Conservation (phyloP, 1,140 invertebrate genomes). For the Arion vulgaris region DNA sequence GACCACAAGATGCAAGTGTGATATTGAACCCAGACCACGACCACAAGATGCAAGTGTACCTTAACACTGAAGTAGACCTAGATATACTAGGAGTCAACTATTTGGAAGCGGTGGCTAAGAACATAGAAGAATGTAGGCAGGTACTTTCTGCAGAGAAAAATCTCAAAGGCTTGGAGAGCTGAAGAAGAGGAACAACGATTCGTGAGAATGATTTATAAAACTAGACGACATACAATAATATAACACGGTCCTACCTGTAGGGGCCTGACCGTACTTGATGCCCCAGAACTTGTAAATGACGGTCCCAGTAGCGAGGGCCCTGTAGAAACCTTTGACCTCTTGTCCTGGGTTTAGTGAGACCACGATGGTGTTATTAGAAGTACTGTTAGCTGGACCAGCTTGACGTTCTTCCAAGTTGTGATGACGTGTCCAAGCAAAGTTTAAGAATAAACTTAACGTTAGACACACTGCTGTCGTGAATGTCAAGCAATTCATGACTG, state of each 20-base stretch:
- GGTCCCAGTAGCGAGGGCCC: background rate
- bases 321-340: background rate
- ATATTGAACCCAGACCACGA: too few species aligned
- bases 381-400: background rate
- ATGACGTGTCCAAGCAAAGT: background rate
- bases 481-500: background rate
- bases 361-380: background rate
- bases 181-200: too few species aligned
- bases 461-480: background rate
- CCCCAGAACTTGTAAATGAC: slow-evolving; percentile 16
- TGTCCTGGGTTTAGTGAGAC: background rate
- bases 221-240: too few species aligned
- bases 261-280: background rate
- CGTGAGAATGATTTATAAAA: too few species aligned
- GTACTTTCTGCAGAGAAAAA: too few species aligned
- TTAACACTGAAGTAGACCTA: too few species aligned
- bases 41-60: too few species aligned
- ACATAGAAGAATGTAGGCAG: too few species aligned
- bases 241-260: background rate
- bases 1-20: too few species aligned
- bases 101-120: too few species aligned
- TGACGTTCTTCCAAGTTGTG: background rate
- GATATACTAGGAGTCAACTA: too few species aligned
- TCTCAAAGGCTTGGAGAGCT: too few species aligned
- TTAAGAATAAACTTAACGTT: background rate